Evolutionary conservation across 2,113 vertebrate genomes (phyloP), one percentile per base, ranked within the genome.

Genomic region (Lepidothrix coronata): DNA sequence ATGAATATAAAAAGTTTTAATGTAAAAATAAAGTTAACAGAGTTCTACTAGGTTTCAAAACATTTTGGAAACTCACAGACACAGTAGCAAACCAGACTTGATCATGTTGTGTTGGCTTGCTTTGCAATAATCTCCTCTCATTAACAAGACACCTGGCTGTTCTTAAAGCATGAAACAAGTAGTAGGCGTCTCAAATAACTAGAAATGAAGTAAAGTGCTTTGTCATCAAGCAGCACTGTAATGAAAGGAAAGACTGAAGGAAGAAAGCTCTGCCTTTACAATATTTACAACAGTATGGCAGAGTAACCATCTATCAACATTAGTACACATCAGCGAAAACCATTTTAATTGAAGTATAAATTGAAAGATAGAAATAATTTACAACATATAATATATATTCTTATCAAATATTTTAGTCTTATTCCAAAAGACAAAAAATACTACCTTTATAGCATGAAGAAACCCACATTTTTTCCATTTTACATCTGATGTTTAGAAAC

Each of bases 231-330:
- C 30, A 93, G 39, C 9, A 62, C 25, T 74, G 65, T 15, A 91
- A 54, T 31, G 43, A 78, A 90, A 91, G 19, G 19, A 57, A 89
- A 78, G 10, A 4, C 55, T 24, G 18, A 63, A 91, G 27, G 6
- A 51, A 63, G 44, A 18, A 93, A 78, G 5, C 21, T 57, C 28
- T 37, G 24, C 35, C 21, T 48, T 30, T 27, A 31, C n/a, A 63
- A 39, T 89, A 74, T 35, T 80, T 74, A 71, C 27, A 74, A 33
- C 30, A n/a, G 21, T 39, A 28, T 37, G 4, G 6, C 27, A 84
- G 37, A 65, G 33, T 23, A 31, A 44, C 20, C 2, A 3, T 7
- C 11, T 27, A 18, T 59, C 11, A 7, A n/a, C 1, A 0, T 3
- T 30, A 33, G 28, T 27, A 54, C 27, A 51, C 51, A 59, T 59